Conservation (phyloP, 2,797 vertebrate genomes). For the Parauchenoglanis punctatus region DNA sequence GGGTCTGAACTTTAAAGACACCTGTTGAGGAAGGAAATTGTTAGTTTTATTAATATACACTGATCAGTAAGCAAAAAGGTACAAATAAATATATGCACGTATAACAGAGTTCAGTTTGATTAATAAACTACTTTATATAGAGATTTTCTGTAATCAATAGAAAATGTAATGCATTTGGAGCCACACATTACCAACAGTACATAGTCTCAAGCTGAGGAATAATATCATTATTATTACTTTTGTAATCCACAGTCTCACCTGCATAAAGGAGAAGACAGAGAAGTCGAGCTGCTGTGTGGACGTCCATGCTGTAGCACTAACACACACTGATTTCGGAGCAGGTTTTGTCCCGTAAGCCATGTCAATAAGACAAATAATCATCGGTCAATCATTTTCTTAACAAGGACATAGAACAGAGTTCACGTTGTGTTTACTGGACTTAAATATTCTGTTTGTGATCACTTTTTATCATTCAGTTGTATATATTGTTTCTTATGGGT, state of each 20-base stretch:
- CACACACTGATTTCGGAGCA: slow-evolving; percentile 50
- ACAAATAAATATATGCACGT: neutral
- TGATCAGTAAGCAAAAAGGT: neutral
- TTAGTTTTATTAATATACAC: neutral
- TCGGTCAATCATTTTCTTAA: slow-evolving; percentile 77
- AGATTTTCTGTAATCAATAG: neutral
- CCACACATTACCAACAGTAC: neutral
- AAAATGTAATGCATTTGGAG: too few relatives aligned
- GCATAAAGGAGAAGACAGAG: slow-evolving; percentile 66
- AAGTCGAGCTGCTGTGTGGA: slow-evolving; percentile 62
- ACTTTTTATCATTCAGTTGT: slow-evolving; percentile 1
- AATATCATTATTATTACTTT: neutral
- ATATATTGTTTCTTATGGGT: neutral
- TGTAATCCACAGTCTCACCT: slow-evolving; percentile 66
- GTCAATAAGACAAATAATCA: slow-evolving; percentile 65
- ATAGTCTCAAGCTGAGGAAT: neutral
- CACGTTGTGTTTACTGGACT: slow-evolving; percentile 64
- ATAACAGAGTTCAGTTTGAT: neutral
- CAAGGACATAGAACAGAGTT: slow-evolving; percentile 68
- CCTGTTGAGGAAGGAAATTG: slow-evolving; percentile 21
- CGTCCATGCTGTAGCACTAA: slow-evolving; percentile 67
- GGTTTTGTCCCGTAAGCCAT: slow-evolving; percentile 53
- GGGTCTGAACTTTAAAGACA: neutral
- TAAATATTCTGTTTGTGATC: slow-evolving; percentile 22
- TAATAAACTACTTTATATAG: neutral